Conservation (phyloP, 2,113 vertebrate genomes). For the Delphinapterus leucas region DNA sequence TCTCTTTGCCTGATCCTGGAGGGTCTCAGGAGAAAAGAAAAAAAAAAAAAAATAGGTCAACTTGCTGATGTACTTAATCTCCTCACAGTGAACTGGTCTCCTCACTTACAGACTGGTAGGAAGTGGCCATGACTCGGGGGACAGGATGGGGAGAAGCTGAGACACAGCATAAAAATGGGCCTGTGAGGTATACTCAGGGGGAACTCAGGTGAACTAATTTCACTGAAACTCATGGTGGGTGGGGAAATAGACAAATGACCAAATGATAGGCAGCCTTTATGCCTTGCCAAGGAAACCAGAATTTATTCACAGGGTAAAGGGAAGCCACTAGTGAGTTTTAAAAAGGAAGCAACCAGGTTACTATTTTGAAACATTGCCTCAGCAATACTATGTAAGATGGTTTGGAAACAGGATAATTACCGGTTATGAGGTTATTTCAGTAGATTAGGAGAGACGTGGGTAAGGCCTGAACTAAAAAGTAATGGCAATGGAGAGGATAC, state of each 20-base stretch:
- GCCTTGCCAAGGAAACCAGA: background rate
- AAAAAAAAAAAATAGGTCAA: background rate
- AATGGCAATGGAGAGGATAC: background rate
- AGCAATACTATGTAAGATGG: background rate
- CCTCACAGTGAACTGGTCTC: background rate
- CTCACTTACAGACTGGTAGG: background rate
- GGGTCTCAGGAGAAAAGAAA: background rate
- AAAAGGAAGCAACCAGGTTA: background rate
- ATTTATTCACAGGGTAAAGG: background rate
- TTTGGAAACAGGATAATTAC: background rate
- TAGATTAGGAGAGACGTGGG: background rate
- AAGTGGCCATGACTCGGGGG: rapidly evolving
- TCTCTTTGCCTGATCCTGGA: background rate
- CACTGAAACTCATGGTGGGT: background rate
- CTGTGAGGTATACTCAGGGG: too few relatives aligned
- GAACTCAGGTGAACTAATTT: background rate
- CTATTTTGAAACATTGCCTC: background rate
- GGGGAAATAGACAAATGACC: background rate
- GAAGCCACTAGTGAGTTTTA: background rate
- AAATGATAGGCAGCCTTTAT: background rate
- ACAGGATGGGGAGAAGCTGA: background rate
- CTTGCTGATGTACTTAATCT: background rate
- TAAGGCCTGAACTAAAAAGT: background rate
- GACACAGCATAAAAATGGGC: background rate
- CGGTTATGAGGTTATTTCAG: background rate